Evolutionary conservation across 1,140 invertebrate genomes (phyloP), one percentile per base, ranked within the genome.

Genomic region (Apis cerana): DNA sequence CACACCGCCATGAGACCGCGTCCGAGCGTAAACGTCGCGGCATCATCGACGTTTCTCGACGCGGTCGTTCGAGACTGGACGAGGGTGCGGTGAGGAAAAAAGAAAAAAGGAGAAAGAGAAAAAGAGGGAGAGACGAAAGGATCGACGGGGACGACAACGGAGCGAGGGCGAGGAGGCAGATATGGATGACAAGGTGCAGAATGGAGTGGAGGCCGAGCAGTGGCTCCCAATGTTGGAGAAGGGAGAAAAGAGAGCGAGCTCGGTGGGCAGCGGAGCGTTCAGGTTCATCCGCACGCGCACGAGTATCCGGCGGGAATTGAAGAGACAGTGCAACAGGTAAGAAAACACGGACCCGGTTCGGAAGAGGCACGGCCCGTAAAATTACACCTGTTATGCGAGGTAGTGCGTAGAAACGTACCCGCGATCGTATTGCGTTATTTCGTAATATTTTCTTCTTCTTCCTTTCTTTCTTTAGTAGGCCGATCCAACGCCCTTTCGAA

Each of bases 251-350:
- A 89, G 89, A 76, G 76, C 87, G 50, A 87, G 70, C 52, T 89
- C 89, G 27, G 83, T 91, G 59, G 90, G 90, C 77, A 89, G 88
- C 80, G 91, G 91, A 61, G 91, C 92, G 27, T 82, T 93, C 52
- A 89, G 92, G n/a, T 93, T 93, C 74, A 93, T 93, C 79, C 91
- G 92, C 61, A 91, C 90, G 83, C 92, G 93, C 19, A 91, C 89
- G 87, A 93, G 93, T 86, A 88, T 93, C 70, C 89, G 92, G 67
- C 89, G 91, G 72, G 91, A 92, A 77, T 85, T 91, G 52, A 93
- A 92, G 85, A 89, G 91, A 80, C 91, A 93, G 67, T 80, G 82
- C 65, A 92, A 91, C 91, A 89, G 91, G 93, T 93, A 85, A 92
- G 91, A 15, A 52, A 69, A 50, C 50, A 23, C 50, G 21, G 4